Evolutionary conservation across 2,113 vertebrate species (phyloP), one percentile per base, ranked within the genome.

Genomic region (Saiga tatarica): DNA sequence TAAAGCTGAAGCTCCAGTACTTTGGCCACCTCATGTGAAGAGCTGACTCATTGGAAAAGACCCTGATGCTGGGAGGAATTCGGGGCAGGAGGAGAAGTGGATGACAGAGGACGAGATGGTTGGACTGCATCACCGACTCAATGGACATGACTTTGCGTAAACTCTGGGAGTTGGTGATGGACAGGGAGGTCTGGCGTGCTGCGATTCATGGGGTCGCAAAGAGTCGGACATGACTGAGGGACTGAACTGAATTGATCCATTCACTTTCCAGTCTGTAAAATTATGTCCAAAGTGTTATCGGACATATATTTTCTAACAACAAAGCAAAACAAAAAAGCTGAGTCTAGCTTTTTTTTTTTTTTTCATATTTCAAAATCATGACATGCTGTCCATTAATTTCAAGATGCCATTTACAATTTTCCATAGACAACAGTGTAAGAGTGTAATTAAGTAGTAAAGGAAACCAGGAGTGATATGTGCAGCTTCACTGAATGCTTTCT

Each of bases 121-220:
- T 62, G 28, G 28, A 62, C 30, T 6, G 26, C 12, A 14, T 30
- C 12, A 60, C 26, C 1, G 0, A 60, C 12, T 60, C 12, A 30
- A 30, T 60, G 59, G 59, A 60, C 26, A 30, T 60, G 59, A 60
- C 26, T 60, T 60, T 60, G 59, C 0, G 0, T 60, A 60, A 6
- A 60, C 26, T 60, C 59, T 0, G 1, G 12, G 59, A 60, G 5
- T 30, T 60, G 59, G 13, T 60, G 26, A 62, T 62, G 13, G 59
- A 62, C 59, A 62, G 28, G 2, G 13, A 30, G 28, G 59, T 28
- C 13, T 0, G 0, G 13, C 0, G 0, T 62, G 28, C 13, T 62
- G 28, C 0, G 1, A 62, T 1, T 60, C 26, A 60, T 62, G 2
- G 28, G 28, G 28, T 15, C 2, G 0, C 13, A 30, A 60, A 60